Evolutionary conservation across 2,888 invertebrate species (phyloP), one percentile per base, ranked within the genome.

Genomic region (Hirtodrosophila cameraria): DNA sequence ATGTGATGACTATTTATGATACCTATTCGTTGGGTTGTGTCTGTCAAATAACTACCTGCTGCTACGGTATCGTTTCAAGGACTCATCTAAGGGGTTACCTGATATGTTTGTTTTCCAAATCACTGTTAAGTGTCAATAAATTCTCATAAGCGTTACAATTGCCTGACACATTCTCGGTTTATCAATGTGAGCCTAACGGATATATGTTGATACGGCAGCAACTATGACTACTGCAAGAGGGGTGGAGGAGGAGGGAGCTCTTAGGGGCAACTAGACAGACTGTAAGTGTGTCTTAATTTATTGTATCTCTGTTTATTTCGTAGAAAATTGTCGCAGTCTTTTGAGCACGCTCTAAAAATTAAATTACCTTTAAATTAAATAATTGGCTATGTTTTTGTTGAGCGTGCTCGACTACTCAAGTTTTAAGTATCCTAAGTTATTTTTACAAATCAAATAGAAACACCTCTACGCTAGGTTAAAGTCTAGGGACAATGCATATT

Each of bases 1-100:
- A 87, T 87, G 87, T 59, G 87, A 87, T 87, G 88, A 88, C 87
- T 63, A 59, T 76, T 88, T 84, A 77, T 88, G 87, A 87, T 87
- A 88, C 82, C 33, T 66, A 68, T 70, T 68, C 52, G 8, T 39
- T 49, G n/a, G n/a, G n/a, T n/a, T n/a, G n/a, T 43, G 42, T 36
- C 16, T 42, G 25, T 20, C 2, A 6, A 15, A 31, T 11, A 9
- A 36, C 65, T 78, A 68, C 72, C 68, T 67, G 61, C 27, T 18
- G 8, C 9, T 7, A 57, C 36, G 33, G 27, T 28, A 15, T 27
- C 46, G 23, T 45, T 41, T 9, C 13, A 33, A 36, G 12, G 23
- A 23, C 23, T 8, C 6, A 23, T 8, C 8, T 2, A 23, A 8
- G 23, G 55, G 39, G 27, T 55, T 59, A 36, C 43, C 42, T 54